Evolutionary conservation across 2,113 vertebrate species (phyloP), one percentile per base, ranked within the genome.

Genomic region (Phrynosoma blainvillii): DNA sequence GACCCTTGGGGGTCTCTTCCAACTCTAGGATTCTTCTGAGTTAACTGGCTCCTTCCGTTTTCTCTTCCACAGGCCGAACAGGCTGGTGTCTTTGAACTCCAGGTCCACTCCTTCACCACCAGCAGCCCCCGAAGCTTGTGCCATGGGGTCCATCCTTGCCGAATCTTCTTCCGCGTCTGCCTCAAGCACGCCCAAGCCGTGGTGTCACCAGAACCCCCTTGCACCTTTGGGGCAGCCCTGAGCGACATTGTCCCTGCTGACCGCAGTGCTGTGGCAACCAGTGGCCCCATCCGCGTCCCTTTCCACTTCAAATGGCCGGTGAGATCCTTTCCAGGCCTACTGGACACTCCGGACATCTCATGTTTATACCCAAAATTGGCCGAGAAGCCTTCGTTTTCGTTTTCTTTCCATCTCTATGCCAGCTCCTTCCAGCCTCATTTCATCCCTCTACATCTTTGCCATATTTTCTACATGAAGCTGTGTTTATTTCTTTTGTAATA

Each of bases 301-400:
- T 97, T 99, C 78, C 90, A 79, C 5, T 98, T 98, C 89, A 97
- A 97, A 91, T 98, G 98, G 98, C 98, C 98, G 95, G 98, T 98
- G 88, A 96, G 98, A 73, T 36, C 59, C 1, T 6, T 21, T 8
- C 16, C 2, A 1, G 16, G 11, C 30, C 40, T 23, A 16, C 27
- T 6, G 65, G 65, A 16, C 65, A 18, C 23, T 40, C 25, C 13
- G 9, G 11, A 2, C 56, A 5, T 9, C 20, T 12, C 40, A 0
- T 62, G 8, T 21, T 81, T 4, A 13, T 20, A 25, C 6, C 8
- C 30, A 11, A 32, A 52, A n/a, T 2, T 13, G 54, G 79, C 14
- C 10, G 0, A 18, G 32, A 40, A 68, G 18, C 65, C 42, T 47
- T 2, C 0, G 25, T 6, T 2, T 13, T 36, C 36, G 36, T 36